Conservation (phyloP, 2,888 invertebrate genomes). For the Tuberolachnus salignus region DNA sequence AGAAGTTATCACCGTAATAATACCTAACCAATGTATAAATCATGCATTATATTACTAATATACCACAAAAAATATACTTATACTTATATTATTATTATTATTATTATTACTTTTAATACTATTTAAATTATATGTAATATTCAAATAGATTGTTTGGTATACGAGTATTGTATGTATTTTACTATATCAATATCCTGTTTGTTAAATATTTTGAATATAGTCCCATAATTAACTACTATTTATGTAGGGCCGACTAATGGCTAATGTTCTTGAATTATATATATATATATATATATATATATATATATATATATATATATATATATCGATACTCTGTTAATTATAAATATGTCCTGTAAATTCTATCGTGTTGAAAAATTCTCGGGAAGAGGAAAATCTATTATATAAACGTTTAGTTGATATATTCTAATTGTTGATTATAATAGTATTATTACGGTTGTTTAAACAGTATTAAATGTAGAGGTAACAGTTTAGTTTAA, state of each 20-base stretch:
- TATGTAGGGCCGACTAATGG: not conserved
- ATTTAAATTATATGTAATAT: no score
- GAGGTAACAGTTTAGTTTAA: slow-evolving; percentile 7
- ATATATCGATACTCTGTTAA: not conserved
- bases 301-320: not conserved
- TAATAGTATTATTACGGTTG: slow-evolving; percentile 38
- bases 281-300: no score
- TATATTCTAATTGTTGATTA: slow-evolving; percentile 31
- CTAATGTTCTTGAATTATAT: not conserved
- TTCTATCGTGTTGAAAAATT: slow-evolving; percentile 9
- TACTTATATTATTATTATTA: not conserved
- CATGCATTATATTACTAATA: slow-evolving; percentile 12
- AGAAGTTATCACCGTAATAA: slow-evolving; percentile 13
- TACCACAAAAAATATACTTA: not conserved
- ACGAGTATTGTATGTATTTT: not conserved
- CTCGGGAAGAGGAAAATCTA: slow-evolving; percentile 17
- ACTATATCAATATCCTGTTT: slow-evolving; percentile 11
- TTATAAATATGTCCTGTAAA: slow-evolving; percentile 11
- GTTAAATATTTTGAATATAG: slow-evolving; percentile 8
- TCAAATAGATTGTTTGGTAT: not conserved
- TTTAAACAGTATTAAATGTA: slow-evolving; percentile 47
- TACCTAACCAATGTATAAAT: not conserved
- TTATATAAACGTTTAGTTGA: slow-evolving; percentile 13
- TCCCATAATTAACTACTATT: slow-evolving; percentile 9
- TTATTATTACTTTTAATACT: slow-evolving; percentile 5